phyloP scores from a whole-genome alignment of 2,888 invertebrate genomes.

The Apotomis turbidana region DNA sequence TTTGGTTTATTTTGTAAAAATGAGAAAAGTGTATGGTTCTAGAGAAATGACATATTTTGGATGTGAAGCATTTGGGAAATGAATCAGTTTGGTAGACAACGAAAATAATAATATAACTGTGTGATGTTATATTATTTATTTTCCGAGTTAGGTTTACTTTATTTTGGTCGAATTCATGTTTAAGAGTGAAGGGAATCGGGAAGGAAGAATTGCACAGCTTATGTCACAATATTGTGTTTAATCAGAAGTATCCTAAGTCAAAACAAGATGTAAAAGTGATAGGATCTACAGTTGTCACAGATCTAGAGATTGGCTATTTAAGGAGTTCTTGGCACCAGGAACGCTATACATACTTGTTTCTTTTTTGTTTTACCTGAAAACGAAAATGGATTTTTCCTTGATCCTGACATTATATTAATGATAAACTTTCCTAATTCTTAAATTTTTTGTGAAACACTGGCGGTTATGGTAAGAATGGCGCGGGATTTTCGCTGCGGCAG shows the following conservation, averaged over 20 bases:
- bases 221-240: slow-evolving; percentile 27
- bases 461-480: background rate
- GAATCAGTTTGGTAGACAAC: too few relatives aligned
- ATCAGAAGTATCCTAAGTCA: slow-evolving; percentile 26
- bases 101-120: too few relatives aligned
- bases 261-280: slow-evolving; percentile 50
- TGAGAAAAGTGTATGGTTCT: too few relatives aligned
- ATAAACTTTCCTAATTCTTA: too few relatives aligned
- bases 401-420: background rate
- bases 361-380: slow-evolving; percentile 7
- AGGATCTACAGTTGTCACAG: slow-evolving; percentile 58
- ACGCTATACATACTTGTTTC: background rate
- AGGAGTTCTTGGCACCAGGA: slow-evolving; percentile 15
- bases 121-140: too few relatives aligned
- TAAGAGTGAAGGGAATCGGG: slow-evolving; percentile 15
- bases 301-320: background rate
- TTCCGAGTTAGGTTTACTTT: background rate
- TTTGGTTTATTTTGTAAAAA: too few relatives aligned
- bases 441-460: background rate
- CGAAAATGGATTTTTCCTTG: background rate
- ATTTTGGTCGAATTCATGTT: background rate
- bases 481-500: background rate
- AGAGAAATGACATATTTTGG: too few relatives aligned
- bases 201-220: slow-evolving; percentile 42
- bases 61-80: too few relatives aligned